phyloP scores from a whole-genome alignment of 1,140 invertebrate species.

The Apis dorsata region DNA sequence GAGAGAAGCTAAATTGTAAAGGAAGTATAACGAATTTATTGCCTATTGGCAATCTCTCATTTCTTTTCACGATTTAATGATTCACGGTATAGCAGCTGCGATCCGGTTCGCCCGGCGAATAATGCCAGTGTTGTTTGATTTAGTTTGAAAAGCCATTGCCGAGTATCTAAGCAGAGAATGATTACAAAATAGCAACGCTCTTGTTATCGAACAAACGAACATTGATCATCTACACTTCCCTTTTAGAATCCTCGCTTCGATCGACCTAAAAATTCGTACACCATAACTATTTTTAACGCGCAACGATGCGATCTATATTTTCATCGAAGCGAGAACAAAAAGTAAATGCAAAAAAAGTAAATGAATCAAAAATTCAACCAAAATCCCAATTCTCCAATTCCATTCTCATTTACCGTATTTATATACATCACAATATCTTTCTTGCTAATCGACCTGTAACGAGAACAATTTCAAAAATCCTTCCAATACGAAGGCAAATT shows the following conservation, averaged over 20 bases:
- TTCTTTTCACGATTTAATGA: slow-evolving; percentile 21
- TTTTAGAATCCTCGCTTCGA: neutral
- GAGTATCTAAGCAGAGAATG: neutral
- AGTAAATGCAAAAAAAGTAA: too few species aligned
- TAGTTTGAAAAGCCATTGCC: neutral
- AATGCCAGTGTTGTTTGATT: slow-evolving; percentile 15
- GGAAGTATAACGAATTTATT: neutral
- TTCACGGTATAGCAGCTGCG: slow-evolving; percentile 9
- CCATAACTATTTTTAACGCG: neutral
- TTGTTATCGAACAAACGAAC: neutral
- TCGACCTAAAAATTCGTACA: neutral
- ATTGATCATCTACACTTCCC: neutral
- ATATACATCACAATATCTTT: too few species aligned
- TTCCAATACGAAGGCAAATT: too few species aligned
- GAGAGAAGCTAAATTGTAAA: slow-evolving; percentile 8
- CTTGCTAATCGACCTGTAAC: too few species aligned
- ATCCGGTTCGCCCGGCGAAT: neutral
- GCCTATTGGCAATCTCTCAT: neutral
- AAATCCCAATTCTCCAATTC: too few species aligned
- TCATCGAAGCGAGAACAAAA: too few species aligned
- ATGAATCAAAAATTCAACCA: too few species aligned
- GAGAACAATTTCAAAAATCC: too few species aligned
- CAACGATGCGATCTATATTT: neutral
- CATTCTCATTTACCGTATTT: too few species aligned
- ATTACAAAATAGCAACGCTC: slow-evolving; percentile 27